Conservation (phyloP, 2,113 vertebrate genomes). For the Stigmatopora argus region DNA sequence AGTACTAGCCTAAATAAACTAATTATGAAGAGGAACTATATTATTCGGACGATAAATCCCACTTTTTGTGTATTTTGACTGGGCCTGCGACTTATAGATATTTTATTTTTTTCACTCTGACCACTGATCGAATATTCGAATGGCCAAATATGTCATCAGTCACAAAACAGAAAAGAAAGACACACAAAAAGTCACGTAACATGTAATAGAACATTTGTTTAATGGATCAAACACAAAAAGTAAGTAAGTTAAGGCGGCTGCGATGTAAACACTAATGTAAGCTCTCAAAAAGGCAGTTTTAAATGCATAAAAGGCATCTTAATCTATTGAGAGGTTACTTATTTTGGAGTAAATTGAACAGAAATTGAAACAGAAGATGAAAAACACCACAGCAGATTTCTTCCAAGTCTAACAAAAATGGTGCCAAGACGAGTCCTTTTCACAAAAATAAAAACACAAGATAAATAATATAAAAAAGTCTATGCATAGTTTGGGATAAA, state of each 20-base stretch:
- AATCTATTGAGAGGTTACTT: conserved; percentile 34
- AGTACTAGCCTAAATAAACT: not conserved
- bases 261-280: conserved; percentile 18
- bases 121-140: conserved; percentile 40
- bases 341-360: conserved; percentile 23
- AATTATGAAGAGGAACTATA: not conserved
- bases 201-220: conserved; percentile 30
- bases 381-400: conserved; percentile 4
- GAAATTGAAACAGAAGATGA: conserved; percentile 13
- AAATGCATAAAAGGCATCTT: conserved; percentile 30
- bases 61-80: too few species aligned
- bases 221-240: conserved; percentile 23
- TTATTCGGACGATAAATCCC: too few species aligned
- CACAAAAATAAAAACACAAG: conserved; percentile 21
- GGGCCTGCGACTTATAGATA: not conserved
- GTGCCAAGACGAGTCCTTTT: conserved; percentile 23
- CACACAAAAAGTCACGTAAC: conserved; percentile 26
- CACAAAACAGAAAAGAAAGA: not conserved
- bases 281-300: conserved; percentile 29
- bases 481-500: not conserved
- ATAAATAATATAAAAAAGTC: not conserved
- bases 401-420: not conserved
- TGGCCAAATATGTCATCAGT: conserved; percentile 30
- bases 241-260: conserved; percentile 12
- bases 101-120: too few species aligned